phyloP scores from a whole-genome alignment of 2,113 vertebrate genomes.

The Cephalopterus ornatus region DNA sequence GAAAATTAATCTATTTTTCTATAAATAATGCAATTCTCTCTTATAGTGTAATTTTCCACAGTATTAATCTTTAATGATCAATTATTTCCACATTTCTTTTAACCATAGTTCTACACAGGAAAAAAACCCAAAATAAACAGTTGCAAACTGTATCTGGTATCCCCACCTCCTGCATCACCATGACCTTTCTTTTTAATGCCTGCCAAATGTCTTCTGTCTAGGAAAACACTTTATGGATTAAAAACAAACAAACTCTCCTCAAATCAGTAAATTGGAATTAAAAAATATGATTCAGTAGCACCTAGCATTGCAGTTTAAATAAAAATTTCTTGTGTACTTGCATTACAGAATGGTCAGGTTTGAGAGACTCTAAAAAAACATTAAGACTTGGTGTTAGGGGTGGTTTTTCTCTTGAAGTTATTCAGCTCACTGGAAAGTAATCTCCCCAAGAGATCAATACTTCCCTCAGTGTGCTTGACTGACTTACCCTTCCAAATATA shows the following conservation, averaged over 20 bases:
- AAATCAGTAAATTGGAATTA: neutral
- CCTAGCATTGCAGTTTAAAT: neutral
- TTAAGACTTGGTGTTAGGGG: neutral
- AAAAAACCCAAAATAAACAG: neutral
- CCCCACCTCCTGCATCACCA: too few relatives aligned
- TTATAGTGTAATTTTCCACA: neutral
- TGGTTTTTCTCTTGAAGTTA: neutral
- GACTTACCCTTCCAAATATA: slow-evolving; percentile 13
- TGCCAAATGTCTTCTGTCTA: neutral
- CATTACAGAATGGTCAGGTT: neutral
- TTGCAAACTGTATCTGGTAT: neutral
- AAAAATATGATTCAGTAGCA: neutral
- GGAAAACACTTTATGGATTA: neutral
- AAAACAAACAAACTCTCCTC: neutral
- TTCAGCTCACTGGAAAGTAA: neutral
- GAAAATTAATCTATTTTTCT: neutral
- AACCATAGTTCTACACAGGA: neutral
- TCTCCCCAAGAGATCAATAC: neutral
- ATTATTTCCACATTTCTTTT: neutral
- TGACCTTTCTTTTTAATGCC: neutral
- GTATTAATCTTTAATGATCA: neutral
- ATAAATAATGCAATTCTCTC: neutral
- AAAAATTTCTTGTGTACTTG: neutral
- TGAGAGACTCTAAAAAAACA: neutral
- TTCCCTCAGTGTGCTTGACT: neutral